Evolutionary conservation across 2,797 vertebrate species (phyloP).

Genomic region (Poecile montanus): DNA sequence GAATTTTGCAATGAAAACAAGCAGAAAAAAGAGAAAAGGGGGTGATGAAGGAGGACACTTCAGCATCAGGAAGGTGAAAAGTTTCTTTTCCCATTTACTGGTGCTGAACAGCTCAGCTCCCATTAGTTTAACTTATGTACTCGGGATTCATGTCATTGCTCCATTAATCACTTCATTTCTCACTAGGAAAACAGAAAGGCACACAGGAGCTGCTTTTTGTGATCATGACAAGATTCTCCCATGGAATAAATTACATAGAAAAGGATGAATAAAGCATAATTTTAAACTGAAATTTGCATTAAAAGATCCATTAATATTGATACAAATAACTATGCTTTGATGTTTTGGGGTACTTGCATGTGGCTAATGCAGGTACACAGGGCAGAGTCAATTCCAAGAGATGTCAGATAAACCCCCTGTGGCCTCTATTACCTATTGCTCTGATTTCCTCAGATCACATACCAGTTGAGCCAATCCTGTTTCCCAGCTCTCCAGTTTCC

Average conservation of each 20-base stretch:
- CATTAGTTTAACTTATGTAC: slow-evolving; percentile 10
- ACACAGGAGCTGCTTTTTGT: neutral
- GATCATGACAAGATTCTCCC: neutral
- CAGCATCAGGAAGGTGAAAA: slow-evolving; percentile 6
- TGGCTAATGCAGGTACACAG: neutral
- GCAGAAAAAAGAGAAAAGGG: slow-evolving; percentile 32
- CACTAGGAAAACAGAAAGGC: neutral
- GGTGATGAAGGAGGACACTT: slow-evolving; percentile 31
- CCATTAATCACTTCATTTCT: slow-evolving; percentile 35
- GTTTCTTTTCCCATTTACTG: slow-evolving; percentile 19
- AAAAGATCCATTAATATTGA: neutral
- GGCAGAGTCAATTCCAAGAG: neutral
- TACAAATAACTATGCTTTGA: neutral
- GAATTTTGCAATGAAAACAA: slow-evolving; percentile 29
- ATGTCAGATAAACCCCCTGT: neutral
- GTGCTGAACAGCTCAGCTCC: slow-evolving; percentile 23
- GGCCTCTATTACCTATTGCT: neutral
- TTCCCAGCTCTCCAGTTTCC: neutral
- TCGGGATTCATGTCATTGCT: neutral
- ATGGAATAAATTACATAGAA: neutral
- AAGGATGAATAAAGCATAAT: neutral
- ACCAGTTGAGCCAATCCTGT: neutral
- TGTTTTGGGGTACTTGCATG: neutral
- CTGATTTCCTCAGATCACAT: neutral
- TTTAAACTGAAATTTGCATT: neutral